Percentiles rank a stretch among this genome's conserved stretches.
Evolutionary conservation across 2,113 vertebrate genomes (phyloP).

Genomic region (Mandrillus leucophaeus): DNA sequence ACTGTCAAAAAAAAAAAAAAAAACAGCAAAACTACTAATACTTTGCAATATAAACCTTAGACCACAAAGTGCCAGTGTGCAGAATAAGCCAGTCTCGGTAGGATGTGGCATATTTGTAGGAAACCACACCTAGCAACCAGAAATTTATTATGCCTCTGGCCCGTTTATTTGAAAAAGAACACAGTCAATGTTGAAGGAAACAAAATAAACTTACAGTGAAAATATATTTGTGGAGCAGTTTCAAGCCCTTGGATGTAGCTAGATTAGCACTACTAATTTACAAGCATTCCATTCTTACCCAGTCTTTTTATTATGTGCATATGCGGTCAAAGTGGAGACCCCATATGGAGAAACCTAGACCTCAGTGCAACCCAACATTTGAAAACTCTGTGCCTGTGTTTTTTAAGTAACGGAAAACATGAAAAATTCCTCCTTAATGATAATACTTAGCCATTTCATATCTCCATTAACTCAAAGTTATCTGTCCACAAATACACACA

Average conservation of each 20-base stretch:
- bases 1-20: neutral
- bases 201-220: slow-evolving; percentile 3
- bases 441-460: neutral
- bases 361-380: neutral
- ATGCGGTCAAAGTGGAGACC: neutral
- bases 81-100: slow-evolving; percentile 40
- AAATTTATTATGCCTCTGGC: slow-evolving; percentile 56
- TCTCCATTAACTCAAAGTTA: neutral
- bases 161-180: slow-evolving; percentile 47
- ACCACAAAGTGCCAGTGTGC: slow-evolving; percentile 32
- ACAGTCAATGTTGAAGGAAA: slow-evolving; percentile 2
- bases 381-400: neutral
- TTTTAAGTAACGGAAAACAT: neutral
- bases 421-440: neutral
- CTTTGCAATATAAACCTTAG: slow-evolving; percentile 45
- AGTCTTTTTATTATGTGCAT: neutral
- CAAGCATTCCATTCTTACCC: neutral
- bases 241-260: neutral
- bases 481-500: neutral
- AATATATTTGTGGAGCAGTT: neutral
- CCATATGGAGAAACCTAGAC: neutral
- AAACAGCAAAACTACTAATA: slow-evolving; percentile 41
- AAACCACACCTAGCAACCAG: slow-evolving; percentile 72
- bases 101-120: slow-evolving; percentile 62
- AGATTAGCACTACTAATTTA: neutral